Evolutionary conservation across 2,113 vertebrate genomes (phyloP), one percentile per base, ranked within the genome.

Genomic region (Cathartes aura): DNA sequence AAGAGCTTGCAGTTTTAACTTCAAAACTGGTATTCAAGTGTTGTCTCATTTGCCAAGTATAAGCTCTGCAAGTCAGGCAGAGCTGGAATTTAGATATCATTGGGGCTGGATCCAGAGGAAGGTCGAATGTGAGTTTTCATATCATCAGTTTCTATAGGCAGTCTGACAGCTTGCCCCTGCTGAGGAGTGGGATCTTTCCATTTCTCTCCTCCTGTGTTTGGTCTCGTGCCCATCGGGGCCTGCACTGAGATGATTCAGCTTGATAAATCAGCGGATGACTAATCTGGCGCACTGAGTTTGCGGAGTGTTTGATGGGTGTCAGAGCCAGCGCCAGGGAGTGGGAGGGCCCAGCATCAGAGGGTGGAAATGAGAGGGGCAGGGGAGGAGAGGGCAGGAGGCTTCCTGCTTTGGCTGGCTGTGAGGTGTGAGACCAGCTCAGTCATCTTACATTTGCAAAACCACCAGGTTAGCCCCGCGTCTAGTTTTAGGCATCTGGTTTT

Each of bases 161-260:
- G 10, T 36, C 40, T 87, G 36, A 45, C 17, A 76, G 12, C 13
- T 62, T 72, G 53, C 4, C 9, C 10, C 20, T 58, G 43, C 52
- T 62, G n/a, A 68, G 74, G 42, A 64, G 36, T 2, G 3, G 27
- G 13, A 52, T 91, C 56, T 67, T 55, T 47, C 67, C 13, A 5
- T 72, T 87, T 72, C 43, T 81, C 15, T 83, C 50, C 4, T 48
- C 45, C 11, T 32, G 22, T 56, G 17, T 74, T 85, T 92, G 43
- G 7, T 48, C 19, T n/a, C 6, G 30, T 82, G 82, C 62, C 62
- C 70, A 58, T 12, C 0, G 0, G 19, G 74, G 66, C 66, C 42
- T 34, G 11, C 43, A 3, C 36, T n/a, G 84, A 56, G 84, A 72
- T 96, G 78, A 92, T 60, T 96, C 93, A 94, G 26, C 5, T 26